Evolutionary conservation across 2,797 vertebrate species (phyloP), one percentile per base, ranked within the genome.

Genomic region (Helarctos malayanus): DNA sequence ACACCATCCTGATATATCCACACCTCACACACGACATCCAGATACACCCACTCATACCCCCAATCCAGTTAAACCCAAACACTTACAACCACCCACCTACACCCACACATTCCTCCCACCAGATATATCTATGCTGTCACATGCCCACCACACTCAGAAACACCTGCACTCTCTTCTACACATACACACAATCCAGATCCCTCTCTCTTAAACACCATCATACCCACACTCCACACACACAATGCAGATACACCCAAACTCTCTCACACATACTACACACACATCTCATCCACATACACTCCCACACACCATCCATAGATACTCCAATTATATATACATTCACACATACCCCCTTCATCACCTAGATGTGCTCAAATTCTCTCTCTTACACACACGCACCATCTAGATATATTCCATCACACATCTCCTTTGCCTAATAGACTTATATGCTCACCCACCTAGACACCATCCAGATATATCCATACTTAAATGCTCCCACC

Each of bases 401-500:
- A 35, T 45, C 75, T 78, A 80, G 14, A 71, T 91, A 85, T 25
- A 82, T 23, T 69, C n/a, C 49, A 87, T 83, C 65, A 80, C n/a
- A 90, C 15, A 88, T 41, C 88, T 80, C n/a, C 76, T 92, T 59
- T 83, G 38, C 71, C 68, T 86, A 63, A 83, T 80, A 90, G 57
- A 95, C 41, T 79, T 96, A 76, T 35, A 14, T 45, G 82, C 27
- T 95, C 69, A 90, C 49, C 45, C 27, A 95, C 45, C 71, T 94
- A 90, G 23, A 84, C 12, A 93, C 21, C 54, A 95, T 41, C 54
- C 29, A 89, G 47, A 65, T 65, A 71, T 18, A 61, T 6, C 35
- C 47, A 82, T 21, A 79, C 27, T 91, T 82, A 32, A 84, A 47
- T 91, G 52, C 7, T 47, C 47, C 35, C 19, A 84, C 11, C 23